Conservation (phyloP, 2,888 invertebrate genomes). For the Piscicola geometra region DNA sequence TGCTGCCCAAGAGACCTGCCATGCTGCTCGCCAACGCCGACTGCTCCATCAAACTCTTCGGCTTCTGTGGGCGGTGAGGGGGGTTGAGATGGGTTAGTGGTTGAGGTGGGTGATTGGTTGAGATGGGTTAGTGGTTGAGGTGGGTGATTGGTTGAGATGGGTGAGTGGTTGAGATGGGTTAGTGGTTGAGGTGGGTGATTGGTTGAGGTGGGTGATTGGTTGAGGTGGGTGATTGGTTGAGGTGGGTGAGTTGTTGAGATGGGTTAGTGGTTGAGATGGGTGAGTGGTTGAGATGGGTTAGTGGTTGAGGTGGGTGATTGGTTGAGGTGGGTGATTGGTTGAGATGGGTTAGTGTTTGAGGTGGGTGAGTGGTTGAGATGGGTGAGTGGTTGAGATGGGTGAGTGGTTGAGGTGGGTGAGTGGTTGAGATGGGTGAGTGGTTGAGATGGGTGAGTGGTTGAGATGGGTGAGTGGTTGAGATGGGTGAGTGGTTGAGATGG, state of each 20-base stretch:
- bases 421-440: too few species aligned
- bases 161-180: too few species aligned
- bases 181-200: too few species aligned
- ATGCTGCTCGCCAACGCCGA: slow-evolving; percentile 40
- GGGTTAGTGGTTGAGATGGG: not conserved
- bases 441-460: too few species aligned
- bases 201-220: not conserved
- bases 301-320: not conserved
- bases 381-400: too few species aligned
- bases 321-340: not conserved
- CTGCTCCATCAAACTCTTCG: slow-evolving; percentile 22
- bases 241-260: too few species aligned
- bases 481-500: too few species aligned
- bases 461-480: too few species aligned
- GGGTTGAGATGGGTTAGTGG: not conserved
- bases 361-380: not conserved
- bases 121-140: not conserved
- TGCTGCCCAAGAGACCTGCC: not conserved
- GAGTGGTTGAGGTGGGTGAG: too few species aligned
- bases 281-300: not conserved
- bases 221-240: not conserved
- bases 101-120: not conserved
- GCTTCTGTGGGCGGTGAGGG: not conserved
- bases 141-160: not conserved
- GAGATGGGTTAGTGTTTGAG: not conserved